Evolutionary conservation across 2,797 vertebrate species (phyloP).

Genomic region (Myiotriccus ornatus): DNA sequence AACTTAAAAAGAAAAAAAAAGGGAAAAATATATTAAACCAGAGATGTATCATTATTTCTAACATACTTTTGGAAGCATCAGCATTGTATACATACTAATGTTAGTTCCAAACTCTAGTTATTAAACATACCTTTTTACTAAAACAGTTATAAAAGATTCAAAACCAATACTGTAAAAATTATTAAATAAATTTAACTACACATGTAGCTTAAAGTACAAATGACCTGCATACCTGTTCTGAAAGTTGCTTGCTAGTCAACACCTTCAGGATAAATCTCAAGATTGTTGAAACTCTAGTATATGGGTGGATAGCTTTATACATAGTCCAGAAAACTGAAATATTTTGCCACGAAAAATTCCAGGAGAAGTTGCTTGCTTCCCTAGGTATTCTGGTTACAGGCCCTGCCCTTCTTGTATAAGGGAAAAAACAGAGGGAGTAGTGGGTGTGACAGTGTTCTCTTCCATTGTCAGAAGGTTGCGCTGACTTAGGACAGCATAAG

Average conservation of each 20-base stretch:
- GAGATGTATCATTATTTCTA: not conserved
- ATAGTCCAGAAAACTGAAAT: not conserved
- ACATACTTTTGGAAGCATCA: not conserved
- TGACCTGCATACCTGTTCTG: not conserved
- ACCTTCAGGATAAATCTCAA: not conserved
- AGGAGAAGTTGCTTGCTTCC: not conserved
- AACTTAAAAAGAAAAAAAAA: not conserved
- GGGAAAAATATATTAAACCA: not conserved
- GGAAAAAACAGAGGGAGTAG: not conserved
- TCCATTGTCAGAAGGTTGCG: not conserved
- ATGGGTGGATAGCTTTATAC: not conserved
- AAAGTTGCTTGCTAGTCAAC: not conserved
- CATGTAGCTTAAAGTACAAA: not conserved
- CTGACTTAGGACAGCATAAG: not conserved
- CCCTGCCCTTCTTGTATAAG: not conserved
- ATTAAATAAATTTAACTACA: not conserved
- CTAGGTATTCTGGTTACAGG: not conserved
- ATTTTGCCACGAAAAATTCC: not conserved
- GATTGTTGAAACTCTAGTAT: not conserved
- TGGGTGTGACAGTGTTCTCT: not conserved
- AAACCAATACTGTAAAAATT: not conserved
- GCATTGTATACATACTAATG: not conserved
- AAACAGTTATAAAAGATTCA: not conserved
- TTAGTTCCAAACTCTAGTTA: not conserved
- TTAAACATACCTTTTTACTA: not conserved